Conservation (phyloP, 2,888 invertebrate species). For the Blera fallax region DNA sequence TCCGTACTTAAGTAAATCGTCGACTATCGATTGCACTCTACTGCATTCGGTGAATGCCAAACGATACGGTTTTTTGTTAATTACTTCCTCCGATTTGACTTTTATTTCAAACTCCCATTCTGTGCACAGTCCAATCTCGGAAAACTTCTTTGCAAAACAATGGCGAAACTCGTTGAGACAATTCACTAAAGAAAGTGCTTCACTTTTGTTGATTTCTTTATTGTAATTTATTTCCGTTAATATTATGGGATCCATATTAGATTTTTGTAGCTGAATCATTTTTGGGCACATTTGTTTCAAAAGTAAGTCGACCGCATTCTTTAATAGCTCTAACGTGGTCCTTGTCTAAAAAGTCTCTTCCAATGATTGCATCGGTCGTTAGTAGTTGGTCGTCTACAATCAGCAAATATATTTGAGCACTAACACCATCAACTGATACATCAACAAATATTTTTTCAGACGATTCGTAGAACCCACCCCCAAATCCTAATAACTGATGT, state of each 20-base stretch:
- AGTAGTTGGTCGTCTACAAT: background rate
- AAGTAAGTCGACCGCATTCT: background rate
- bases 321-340: background rate
- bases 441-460: background rate
- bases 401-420: background rate
- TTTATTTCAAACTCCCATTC: background rate
- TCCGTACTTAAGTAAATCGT: slow-evolving; percentile 19
- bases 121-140: background rate
- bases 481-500: background rate
- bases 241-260: background rate
- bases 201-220: background rate
- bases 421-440: background rate
- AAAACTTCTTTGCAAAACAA: background rate
- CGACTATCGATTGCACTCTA: slow-evolving; percentile 8
- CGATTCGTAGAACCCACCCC: background rate
- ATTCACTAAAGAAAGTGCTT: background rate
- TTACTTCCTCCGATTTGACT: background rate
- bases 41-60: background rate
- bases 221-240: background rate
- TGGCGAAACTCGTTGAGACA: background rate
- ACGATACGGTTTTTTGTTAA: background rate
- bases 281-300: background rate
- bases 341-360: background rate
- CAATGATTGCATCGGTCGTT: background rate
- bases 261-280: background rate